Evolutionary conservation across 2,113 vertebrate genomes (phyloP), one percentile per base, ranked within the genome.

Genomic region (Stomatorhinus ivindoensis): DNA sequence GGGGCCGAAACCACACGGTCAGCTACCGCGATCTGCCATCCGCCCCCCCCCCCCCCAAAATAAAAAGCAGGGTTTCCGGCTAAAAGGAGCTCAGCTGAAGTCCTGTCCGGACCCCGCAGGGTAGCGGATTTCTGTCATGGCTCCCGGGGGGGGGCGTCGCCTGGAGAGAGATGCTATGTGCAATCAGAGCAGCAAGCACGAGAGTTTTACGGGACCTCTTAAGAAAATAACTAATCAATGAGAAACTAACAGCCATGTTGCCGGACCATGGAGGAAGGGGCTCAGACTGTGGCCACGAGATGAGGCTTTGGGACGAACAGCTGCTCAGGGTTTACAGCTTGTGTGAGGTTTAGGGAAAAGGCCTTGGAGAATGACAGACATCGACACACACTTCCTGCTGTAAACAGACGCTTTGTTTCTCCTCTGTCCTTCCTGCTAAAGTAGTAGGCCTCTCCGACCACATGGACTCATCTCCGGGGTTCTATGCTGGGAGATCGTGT

Each of bases 291-390:
- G 69, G 88, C 84, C n/a, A 44, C 55, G 35, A 73, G 86, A 87
- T 50, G 61, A 17, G 46, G 46, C 88, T 80, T 73, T 89, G 86
- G 85, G 91, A 53, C 42, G 0, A 1, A 86, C 35, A 19, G 48
- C 80, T 89, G 48, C 90, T 90, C 46, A 3, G 47, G 61, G 35
- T 89, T 89, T 65, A 61, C 47, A 69, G 46, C 42, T 89, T 50
- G 83, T 88, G 91, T 53, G 46, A 89, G 89, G 91, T 92, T 90
- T 89, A 91, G 88, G 92, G 90, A 87, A 93, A 92, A 82, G 76
- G 65, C 39, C 47, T 90, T 90, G 86, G 89, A 89, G 92, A 91
- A 91, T 92, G 91, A 92, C 91, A 92, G 76, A 55, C 35, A 90
- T 90, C 69, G n/a, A 73, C 69, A 50, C 69, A 61, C 87, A 89